phyloP scores from a whole-genome alignment of 2,113 vertebrate genomes.

The Pithys albifrons region DNA sequence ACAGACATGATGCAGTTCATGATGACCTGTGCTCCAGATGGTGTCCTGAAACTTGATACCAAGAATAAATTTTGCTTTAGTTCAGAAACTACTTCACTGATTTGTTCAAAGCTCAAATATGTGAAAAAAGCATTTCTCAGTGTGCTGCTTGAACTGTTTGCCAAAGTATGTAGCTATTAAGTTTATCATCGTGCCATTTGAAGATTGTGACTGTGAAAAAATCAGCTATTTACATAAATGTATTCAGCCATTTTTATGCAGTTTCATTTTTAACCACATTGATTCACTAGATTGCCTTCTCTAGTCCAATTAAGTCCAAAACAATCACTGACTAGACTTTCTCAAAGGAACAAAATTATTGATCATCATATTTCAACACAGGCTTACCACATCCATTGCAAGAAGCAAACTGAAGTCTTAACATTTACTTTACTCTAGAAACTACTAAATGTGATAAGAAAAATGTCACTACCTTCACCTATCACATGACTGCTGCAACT shows the following conservation, averaged over 20 bases:
- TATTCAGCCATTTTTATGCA: constrained; percentile 38
- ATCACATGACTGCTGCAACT: neutral
- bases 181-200: constrained; percentile 35
- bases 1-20: constrained; percentile 28
- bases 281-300: constrained; percentile 59
- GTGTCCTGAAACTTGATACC: constrained; percentile 25
- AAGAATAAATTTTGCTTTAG: neutral
- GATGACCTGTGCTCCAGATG: constrained; percentile 45
- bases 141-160: constrained; percentile 44
- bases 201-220: constrained; percentile 11
- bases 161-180: constrained; percentile 50
- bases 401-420: neutral
- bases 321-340: constrained; percentile 36
- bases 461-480: neutral
- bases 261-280: constrained; percentile 62
- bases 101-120: constrained; percentile 21
- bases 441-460: neutral
- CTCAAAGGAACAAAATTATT: constrained; percentile 20
- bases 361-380: neutral
- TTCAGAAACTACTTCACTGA: neutral
- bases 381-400: neutral
- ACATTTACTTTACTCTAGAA: neutral
- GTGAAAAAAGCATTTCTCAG: constrained; percentile 35
- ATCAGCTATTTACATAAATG: constrained; percentile 38
- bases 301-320: constrained; percentile 36